Base-by-base conservation (phyloP, 2,113 vertebrate species). In the Gorsachius goisagi region DNA sequence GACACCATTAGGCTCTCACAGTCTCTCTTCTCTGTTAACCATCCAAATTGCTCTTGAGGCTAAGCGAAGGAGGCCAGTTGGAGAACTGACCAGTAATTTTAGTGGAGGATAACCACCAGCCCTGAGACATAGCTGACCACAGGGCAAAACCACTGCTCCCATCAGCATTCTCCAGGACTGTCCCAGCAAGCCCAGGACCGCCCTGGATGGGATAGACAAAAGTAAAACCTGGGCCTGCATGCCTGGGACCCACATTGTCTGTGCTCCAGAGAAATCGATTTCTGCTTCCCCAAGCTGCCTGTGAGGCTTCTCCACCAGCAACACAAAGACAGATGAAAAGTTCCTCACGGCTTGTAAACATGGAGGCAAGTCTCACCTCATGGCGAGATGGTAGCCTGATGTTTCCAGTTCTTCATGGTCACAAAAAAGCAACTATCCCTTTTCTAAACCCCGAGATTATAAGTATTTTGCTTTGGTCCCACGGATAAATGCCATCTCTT, bases 91-190 rank as follows among this genome's bases (percentile, higher is more conserved):
- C 4, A 0, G 45, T 80, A 76, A 44, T 94, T 93, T 59, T 22
- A 77, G 63, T 6, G 22, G 23, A 71, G 33, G 50, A 84, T 67
- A 91, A 93, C n/a, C 63, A 94, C 14, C 27, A 84, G 30, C 37
- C 72, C 68, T 23, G 64, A 88, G 78, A 94, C 74, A 50, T 0
- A 63, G 66, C 39, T 89, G n/a, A 83, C 85, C 94, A 73, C 93
- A 84, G 24, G 32, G 60, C 33, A 90, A 86, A 96, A 87, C 72
- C 93, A 87, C 63, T 39, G 79, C 76, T 78, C 44, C 53, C 88
- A 85, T 39, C 60, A 90, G 76, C 83, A 73, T 68, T 94, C 79
- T 85, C 17, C 47, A 71, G 41, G 14, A 87, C 45, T 1, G 0
- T 50, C 60, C 77, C 75, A 75, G 63, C 60, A 68, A 88, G 28